Evolutionary conservation across 2,888 invertebrate species (phyloP), one percentile per base, ranked within the genome.

Genomic region (Hemicrepidius hirtus): DNA sequence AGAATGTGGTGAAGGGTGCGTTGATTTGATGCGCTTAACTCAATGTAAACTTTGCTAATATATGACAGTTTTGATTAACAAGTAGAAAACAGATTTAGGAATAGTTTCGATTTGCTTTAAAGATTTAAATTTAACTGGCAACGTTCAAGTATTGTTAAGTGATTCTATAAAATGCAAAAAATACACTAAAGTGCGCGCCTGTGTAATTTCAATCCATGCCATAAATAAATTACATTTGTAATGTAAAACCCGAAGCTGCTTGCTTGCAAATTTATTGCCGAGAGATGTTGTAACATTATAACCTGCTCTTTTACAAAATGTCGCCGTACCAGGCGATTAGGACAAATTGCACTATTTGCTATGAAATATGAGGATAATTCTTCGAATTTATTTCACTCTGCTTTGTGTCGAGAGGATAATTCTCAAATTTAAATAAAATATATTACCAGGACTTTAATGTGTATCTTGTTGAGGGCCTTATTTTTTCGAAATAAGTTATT

Each of bases 341-440:
- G 78, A 77, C 78, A 77, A 78, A 78, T 78, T 75, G 77, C 75
- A 76, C 75, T 67, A 78, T 78, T 78, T 77, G 73, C 75, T 55
- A 68, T 78, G 74, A 78, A 73, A 73, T 73, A 78, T 75, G 75
- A 49, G 68, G 59, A 67, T 72, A 74, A 75, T 77, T 75, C 71
- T 65, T 68, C 55, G 63, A 74, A 78, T 78, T 78, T 77, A 78
- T 78, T 74, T 65, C 53, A 67, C 37, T 28, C 32, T 16, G 40
- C 65, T 70, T 70, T 65, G 46, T 37, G 63, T 32, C 44, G 55
- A 59, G 46, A 21, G 66, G 57, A 46, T 59, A 59, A 55, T 55
- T 66, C 64, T 40, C 66, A 55, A 66, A 66, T 55, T 59, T 60
- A 50, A 44, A 63, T 63, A 63, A 63, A 63, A 63, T 63, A 35